Conservation (phyloP, 2,113 vertebrate species). For the Sorex fumeus region DNA sequence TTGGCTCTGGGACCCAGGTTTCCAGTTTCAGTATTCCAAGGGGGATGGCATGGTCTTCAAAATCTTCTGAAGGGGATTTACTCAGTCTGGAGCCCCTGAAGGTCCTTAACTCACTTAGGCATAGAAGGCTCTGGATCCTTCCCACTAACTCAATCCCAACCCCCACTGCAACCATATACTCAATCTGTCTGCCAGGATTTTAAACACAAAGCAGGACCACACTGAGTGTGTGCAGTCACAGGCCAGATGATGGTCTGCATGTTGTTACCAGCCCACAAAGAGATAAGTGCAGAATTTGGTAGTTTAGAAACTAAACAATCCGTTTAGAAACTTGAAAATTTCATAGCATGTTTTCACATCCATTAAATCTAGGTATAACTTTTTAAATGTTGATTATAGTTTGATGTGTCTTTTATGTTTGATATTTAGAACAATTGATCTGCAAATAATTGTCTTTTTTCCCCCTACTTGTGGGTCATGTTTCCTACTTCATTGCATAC, state of each 20-base stretch:
- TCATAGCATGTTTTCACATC: background rate
- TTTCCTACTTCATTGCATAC: background rate
- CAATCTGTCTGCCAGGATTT: background rate
- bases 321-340: background rate
- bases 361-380: constrained; percentile 2
- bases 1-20: background rate
- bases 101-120: background rate
- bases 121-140: background rate
- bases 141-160: too few species aligned
- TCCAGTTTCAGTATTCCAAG: background rate
- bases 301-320: constrained; percentile 2
- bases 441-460: background rate
- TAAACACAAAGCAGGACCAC: background rate
- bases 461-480: background rate
- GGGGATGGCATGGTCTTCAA: background rate
- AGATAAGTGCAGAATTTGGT: background rate
- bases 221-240: too few species aligned
- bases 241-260: background rate
- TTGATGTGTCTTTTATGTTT: constrained; percentile 6
- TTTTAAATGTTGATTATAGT: background rate
- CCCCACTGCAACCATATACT: too few species aligned
- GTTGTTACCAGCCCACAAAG: background rate
- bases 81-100: background rate
- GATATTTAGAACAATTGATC: constrained; percentile 6
- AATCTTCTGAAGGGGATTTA: background rate